Conservation (phyloP, 2,888 invertebrate species). For the Apamea crenata region DNA sequence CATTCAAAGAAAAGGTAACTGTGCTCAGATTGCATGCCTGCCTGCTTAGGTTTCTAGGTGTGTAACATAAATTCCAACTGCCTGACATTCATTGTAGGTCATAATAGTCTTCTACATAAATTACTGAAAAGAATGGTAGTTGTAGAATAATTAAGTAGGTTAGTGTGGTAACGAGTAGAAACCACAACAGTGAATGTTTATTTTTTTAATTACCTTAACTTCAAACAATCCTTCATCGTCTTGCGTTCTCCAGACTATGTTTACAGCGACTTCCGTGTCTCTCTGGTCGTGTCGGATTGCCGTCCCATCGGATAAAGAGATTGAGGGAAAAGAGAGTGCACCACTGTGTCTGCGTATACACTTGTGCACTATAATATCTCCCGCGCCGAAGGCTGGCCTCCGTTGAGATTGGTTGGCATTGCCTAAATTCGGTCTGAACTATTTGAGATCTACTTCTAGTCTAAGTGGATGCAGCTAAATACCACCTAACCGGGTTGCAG, state of each 20-base stretch:
- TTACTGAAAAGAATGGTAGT: conserved; percentile 14
- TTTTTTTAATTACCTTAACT: neutral
- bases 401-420: too few relatives aligned
- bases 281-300: too few relatives aligned
- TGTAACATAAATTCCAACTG: conserved; percentile 16
- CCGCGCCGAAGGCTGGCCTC: too few relatives aligned
- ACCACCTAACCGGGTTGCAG: neutral
- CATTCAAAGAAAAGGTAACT: neutral
- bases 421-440: too few relatives aligned
- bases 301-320: too few relatives aligned
- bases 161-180: neutral
- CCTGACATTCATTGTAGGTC: neutral
- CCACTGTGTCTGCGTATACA: too few relatives aligned
- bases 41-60: neutral
- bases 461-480: neutral
- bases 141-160: neutral
- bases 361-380: too few relatives aligned
- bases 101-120: conserved; percentile 6
- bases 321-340: too few relatives aligned
- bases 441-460: neutral
- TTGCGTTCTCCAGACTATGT: neutral
- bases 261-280: too few relatives aligned
- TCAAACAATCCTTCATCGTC: neutral
- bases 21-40: neutral
- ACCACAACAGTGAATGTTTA: too few relatives aligned